phyloP scores from a whole-genome alignment of 2,888 invertebrate species.

The Galerucella nymphaeae region DNA sequence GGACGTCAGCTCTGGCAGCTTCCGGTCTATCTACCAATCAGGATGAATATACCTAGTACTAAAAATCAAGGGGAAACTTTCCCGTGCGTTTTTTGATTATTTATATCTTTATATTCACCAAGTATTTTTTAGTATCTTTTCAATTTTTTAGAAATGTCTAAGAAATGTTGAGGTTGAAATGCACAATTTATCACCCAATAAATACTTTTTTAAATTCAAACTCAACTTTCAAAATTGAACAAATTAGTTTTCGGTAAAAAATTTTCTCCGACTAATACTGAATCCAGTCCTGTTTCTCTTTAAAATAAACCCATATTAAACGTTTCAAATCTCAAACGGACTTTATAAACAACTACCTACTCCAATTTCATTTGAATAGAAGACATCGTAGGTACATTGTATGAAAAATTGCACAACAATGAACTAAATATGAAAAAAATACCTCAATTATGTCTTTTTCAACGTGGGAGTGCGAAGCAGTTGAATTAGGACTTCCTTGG shows the following conservation, averaged over 20 bases:
- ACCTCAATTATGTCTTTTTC: conserved; percentile 20
- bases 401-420: conserved; percentile 32
- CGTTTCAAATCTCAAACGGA: not conserved
- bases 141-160: too few relatives aligned
- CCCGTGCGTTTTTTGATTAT: too few relatives aligned
- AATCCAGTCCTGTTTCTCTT: not conserved
- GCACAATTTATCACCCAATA: not conserved
- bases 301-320: not conserved
- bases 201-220: not conserved
- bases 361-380: conserved; percentile 24
- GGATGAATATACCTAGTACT: too few relatives aligned
- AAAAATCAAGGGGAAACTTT: too few relatives aligned
- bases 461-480: conserved; percentile 19
- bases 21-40: too few relatives aligned
- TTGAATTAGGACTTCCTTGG: conserved; percentile 29
- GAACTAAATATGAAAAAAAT: conserved; percentile 17
- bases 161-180: not conserved
- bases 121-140: too few relatives aligned
- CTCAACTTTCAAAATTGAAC: too few relatives aligned
- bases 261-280: not conserved
- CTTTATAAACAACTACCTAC: conserved; percentile 5
- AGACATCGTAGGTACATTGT: conserved; percentile 13
- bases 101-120: too few relatives aligned
- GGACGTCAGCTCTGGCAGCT: too few relatives aligned
- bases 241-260: not conserved